Evolutionary conservation across 1,140 invertebrate species (phyloP), one percentile per base, ranked within the genome.

Genomic region (Asbolus verrucosus): DNA sequence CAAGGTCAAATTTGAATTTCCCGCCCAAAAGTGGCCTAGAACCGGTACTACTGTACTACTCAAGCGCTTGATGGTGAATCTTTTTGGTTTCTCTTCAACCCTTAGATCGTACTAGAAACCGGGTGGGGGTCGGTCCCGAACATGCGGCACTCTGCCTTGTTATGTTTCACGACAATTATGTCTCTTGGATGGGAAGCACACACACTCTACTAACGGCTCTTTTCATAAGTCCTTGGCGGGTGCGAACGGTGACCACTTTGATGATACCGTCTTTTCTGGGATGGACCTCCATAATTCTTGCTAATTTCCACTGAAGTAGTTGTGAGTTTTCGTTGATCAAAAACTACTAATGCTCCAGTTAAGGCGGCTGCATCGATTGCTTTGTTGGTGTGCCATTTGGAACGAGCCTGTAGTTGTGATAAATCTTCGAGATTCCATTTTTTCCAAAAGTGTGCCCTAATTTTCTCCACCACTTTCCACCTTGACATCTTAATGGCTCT

Each of bases 351-450:
- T 9, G 6, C 39, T 31, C 72, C 72, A 67, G 19, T 39, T 19
- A 19, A 14, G 27, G 33, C 14, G n/a, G n/a, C 9, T 1, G n/a
- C 11, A 21, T 6, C 15, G n/a, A n/a, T 11, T 1, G 27, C 2
- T 11, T 5, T 27, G 11, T 54, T 6, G 0, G 2, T 11, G 11
- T 67, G n/a, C 73, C 70, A 75, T 71, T 74, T 71, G 3, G 21
- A 11, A 43, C 73, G 41, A 3, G 30, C 14, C 30, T 74, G 70
- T 0, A 81, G 61, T 15, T 75, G 60, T 0, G 67, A 6, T 0
- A 81, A 6, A 54, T 78, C 79, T 50, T 81, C 76, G 5, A 46
- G 13, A 1, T 14, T 13, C 77, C 77, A 80, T 6, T 74, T 43
- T 18, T 67, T 65, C 77, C 77, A 80, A 39, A 78, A 76, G 6